Evolutionary conservation across 2,113 vertebrate genomes (phyloP), one percentile per base, ranked within the genome.

Genomic region (Xiphophorus hellerii): DNA sequence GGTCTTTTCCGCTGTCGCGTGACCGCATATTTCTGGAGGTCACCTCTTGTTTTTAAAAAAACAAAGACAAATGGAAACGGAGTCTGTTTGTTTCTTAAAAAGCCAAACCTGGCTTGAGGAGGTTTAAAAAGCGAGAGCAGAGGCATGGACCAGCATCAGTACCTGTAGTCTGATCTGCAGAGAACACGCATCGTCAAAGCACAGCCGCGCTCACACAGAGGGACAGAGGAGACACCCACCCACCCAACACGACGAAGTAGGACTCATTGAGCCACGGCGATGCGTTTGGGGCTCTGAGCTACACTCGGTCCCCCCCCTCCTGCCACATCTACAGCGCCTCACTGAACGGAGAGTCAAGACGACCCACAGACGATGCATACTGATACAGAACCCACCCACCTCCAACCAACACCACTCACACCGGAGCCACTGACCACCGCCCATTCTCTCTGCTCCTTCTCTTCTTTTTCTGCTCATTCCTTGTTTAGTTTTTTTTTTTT

Each of bases 401-500:
- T 87, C 83, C 87, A 92, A 81, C 71, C 58, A 27, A 66, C 78
- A 75, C 77, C 73, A 35, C 22, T 87, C 87, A 89, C 84, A 89
- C 5, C 78, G 89, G 89, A 89, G 89, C 84, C 88, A 87, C 90
- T 91, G 92, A 92, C 93, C 92, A 93, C 90, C 88, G 81, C 66
- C 86, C 77, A 78, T 77, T 92, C 85, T 88, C 62, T 81, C 74
- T 83, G 78, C 63, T 20, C 44, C 44, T 48, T 48, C 17, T 48
- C 44, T 48, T 48, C 14, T 58, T 85, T 80, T 71, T 76, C 78
- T 77, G 83, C 63, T 83, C 76, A 42, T 74, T 69, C 64, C 78
- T 85, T 78, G 83, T 93, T 66, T 82, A 90, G 89, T 80, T 90
- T 78, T n/a, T 22, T 58, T 54, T 54, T n/a, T 54, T 54, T 84